These are phyloP conservation scores for Rhea pennata DNA, from an alignment of 2,113 vertebrate species.

Conservation along the genomic window DNA sequence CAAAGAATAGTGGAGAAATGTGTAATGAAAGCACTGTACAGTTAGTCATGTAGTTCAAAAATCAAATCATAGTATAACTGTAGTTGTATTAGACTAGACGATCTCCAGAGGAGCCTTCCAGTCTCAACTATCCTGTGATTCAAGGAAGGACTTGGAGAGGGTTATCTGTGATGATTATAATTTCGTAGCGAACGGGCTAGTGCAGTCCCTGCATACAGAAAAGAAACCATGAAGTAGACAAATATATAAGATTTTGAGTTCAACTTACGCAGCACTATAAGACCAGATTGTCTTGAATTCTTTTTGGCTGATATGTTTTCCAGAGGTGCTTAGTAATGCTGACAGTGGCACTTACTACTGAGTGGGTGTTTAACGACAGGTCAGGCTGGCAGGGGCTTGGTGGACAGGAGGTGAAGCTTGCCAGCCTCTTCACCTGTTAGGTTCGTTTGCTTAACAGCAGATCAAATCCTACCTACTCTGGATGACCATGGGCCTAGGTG, in stretches of 20 bases:
- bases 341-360: not conserved
- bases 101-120: not conserved
- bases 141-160: not conserved
- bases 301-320: not conserved
- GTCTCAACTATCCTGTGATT: not conserved
- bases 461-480: not conserved
- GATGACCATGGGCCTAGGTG: not conserved
- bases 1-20: not conserved
- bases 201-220: not conserved
- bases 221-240: not conserved
- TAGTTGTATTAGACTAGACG: not conserved
- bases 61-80: not conserved
- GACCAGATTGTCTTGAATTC: not conserved
- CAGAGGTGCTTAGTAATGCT: not conserved
- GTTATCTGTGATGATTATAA: not conserved
- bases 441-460: not conserved
- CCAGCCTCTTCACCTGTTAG: not conserved
- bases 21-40: not conserved
- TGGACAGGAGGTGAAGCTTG: not conserved
- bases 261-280: not conserved
- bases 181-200: not conserved
- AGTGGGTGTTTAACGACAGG: not conserved
- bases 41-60: not conserved
- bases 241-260: accelerated
- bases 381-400: not conserved